Conservation (phyloP, 2,888 invertebrate genomes). For the Emmelina monodactyla region DNA sequence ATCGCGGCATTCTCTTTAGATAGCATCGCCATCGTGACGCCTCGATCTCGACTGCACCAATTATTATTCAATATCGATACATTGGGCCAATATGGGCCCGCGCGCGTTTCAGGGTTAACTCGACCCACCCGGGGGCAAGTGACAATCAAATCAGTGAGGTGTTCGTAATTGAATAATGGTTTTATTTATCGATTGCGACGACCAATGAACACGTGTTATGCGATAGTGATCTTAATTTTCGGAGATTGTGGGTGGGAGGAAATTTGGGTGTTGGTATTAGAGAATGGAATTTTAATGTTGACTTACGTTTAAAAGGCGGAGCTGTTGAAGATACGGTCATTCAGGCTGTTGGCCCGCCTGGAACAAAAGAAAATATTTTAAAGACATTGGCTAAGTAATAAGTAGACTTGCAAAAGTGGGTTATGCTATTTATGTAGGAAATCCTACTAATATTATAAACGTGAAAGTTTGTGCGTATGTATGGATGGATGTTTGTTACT, state of each 20-base stretch:
- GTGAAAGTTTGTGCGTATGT: no score
- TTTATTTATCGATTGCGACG: conserved; percentile 33
- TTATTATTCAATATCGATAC: conserved; percentile 55
- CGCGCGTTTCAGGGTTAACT: conserved; percentile 39
- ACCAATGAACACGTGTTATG: no score
- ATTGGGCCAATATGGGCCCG: conserved; percentile 20
- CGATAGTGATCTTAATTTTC: no score
- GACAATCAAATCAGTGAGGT: conserved; percentile 36
- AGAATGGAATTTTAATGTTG: conserved; percentile 21
- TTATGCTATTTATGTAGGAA: no score
- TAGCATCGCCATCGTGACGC: conserved; percentile 56
- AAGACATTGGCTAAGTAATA: no score
- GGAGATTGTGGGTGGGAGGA: no score
- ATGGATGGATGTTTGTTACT: no score
- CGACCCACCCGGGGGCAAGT: conserved; percentile 42
- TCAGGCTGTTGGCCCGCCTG: conserved; percentile 51
- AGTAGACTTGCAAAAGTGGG: no score
- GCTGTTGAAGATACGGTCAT: conserved; percentile 45
- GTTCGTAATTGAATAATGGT: conserved; percentile 45
- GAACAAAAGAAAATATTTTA: conserved; percentile 23
- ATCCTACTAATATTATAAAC: no score
- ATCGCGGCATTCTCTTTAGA: conserved; percentile 55
- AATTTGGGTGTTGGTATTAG: no score
- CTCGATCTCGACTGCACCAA: conserved; percentile 45
- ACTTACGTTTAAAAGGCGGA: conserved; percentile 55